Evolutionary conservation across 2,113 vertebrate genomes (phyloP), one percentile per base, ranked within the genome.

Genomic region (Entosphenus tridentatus): DNA sequence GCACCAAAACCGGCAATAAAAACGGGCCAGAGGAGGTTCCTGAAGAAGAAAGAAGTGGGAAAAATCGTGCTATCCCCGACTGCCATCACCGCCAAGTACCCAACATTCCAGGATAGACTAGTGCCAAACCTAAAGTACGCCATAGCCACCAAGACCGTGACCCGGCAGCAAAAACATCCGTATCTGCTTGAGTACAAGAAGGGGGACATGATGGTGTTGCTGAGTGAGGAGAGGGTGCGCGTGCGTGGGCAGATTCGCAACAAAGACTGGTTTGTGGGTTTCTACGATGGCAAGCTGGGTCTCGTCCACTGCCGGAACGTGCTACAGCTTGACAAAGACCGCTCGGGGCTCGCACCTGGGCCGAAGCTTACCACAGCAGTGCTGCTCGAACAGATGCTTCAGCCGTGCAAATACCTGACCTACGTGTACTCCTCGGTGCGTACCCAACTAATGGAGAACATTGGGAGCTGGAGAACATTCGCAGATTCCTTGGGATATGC

Each of bases 221-320:
- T 97, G 68, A 96, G 85, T 57, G 90, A 96, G 72, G 91, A 97
- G 79, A 92, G 86, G 76, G 81, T 97, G 73, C 83, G 80, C 71
- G 78, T 97, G 16, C 88, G 86, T 72, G 93, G 93, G 1, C 89
- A 96, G 72, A 77, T 97, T 71, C 91, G 93, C 88, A 95, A 85
- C 62, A 96, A 97, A 73, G 91, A 97, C 73, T 97, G 93, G 93
- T 93, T 92, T 72, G 86, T 91, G 7, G 90, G 86, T 70, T 96
- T 87, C 77, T 89, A 88, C 77, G 88, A 90, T 75, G 90, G 93
- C 9, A 84, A 78, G 71, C 75, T 88, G 8, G 93, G 91, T 12
- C 81, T 97, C 0, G 85, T 97, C 69, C 90, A 97, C 56, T 77
- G 84, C 68, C 93, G 90, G 79, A 97, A 97, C 0, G 83, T 97